phyloP scores from a whole-genome alignment of 2,797 vertebrate genomes.

The Argentina silus region DNA sequence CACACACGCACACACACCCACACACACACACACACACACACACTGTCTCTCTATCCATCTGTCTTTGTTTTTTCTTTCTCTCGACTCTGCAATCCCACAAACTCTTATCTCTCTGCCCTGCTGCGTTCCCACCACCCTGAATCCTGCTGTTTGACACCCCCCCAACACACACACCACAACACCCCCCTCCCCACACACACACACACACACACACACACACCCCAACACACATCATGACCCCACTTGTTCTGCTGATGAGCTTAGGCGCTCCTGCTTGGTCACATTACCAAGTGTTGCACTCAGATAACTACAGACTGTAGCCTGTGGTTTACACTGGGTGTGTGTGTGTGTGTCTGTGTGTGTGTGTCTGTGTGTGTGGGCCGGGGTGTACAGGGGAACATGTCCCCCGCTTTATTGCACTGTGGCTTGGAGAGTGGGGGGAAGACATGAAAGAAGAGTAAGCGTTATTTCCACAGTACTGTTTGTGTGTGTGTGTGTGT shows the following conservation, averaged over 20 bases:
- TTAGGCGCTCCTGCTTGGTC: slow-evolving; percentile 60
- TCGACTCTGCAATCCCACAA: slow-evolving; percentile 68
- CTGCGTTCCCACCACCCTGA: slow-evolving; percentile 60
- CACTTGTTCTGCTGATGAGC: slow-evolving; percentile 51
- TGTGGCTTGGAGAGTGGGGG: no score
- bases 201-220: slow-evolving; percentile 5
- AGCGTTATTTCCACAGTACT: not conserved
- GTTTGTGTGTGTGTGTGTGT: not conserved
- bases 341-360: slow-evolving; percentile 19
- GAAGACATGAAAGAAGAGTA: no score
- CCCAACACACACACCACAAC: slow-evolving; percentile 24
- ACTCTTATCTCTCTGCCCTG: slow-evolving; percentile 74
- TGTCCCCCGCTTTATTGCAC: slow-evolving; percentile 1
- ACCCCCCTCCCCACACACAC: not conserved
- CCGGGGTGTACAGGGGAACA: slow-evolving; percentile 31
- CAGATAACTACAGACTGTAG: slow-evolving; percentile 73
- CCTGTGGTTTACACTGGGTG: slow-evolving; percentile 61
- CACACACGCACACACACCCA: slow-evolving; percentile 9
- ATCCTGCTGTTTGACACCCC: slow-evolving; percentile 25
- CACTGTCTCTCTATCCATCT: slow-evolving; percentile 59
- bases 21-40: slow-evolving; percentile 1
- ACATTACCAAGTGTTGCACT: slow-evolving; percentile 68
- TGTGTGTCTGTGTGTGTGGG: slow-evolving; percentile 2
- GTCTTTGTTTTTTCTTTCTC: slow-evolving; percentile 63
- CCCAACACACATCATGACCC: not conserved